Base-by-base conservation (phyloP, 1,140 invertebrate species). In the Pseudomyrmex pallidus region DNA sequence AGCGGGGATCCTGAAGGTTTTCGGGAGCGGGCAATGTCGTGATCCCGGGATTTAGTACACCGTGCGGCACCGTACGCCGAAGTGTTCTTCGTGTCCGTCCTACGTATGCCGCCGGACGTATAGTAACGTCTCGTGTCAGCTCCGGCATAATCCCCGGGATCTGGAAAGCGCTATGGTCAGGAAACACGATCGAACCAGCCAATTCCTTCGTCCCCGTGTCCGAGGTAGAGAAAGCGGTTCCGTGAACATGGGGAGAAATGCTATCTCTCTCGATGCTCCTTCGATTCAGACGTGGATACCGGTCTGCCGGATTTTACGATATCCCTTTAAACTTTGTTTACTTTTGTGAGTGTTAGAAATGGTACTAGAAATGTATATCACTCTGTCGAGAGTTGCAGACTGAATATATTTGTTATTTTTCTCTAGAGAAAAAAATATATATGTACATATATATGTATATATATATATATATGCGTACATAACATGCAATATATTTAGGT, bases 41-140 rank as follows among this genome's bases (percentile, higher is more conserved):
- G 88, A 90, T 90, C 89, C 84, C 57, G 35, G 89, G 89, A 90
- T 90, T 90, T 90, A 86, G 84, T 35, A 35, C 61, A 61, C 63
- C 77, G 77, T 87, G 89, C 35, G 35, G 35, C 89, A 89, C 83
- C 77, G 57, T 89, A 62, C 87, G 78, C 73, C 85, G 74, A 84
- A 89, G 88, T 89, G 83, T 85, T 86, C 78, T 74, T 78, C 85
- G 78, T 78, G 83, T 87, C 85, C 70, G 73, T 83, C 80, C 85
- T 76, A 80, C 87, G 85, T 89, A 85, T 82, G 77, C 74, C 73
- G 64, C 59, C 46, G 22, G 85, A 74, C 74, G 80, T 89, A 89
- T 88, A 92, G 91, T 92, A 90, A 90, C 84, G 87, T 92, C 89
- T 89, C 90, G 88, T 92, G 92, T 92, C 90, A 92, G 88, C 85